Evolutionary conservation across 2,113 vertebrate genomes (phyloP).

Genomic region (Delphinus delphis): DNA sequence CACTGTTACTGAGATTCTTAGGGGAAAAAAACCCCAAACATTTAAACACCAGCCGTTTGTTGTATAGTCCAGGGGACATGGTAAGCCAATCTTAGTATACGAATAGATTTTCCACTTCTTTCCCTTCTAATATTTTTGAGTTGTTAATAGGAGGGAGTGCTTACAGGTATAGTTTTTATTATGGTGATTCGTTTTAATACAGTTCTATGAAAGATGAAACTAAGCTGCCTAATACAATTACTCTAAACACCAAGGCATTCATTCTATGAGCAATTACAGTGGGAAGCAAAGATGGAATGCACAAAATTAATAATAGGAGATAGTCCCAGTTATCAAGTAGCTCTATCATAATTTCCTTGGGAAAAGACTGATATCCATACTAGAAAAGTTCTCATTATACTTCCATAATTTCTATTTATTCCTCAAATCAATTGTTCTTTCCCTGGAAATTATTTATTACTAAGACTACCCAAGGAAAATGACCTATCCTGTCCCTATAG

Average conservation of each 20-base stretch:
- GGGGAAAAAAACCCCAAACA: neutral
- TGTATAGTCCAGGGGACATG: neutral
- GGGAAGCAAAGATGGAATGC: neutral
- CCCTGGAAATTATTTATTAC: conserved; percentile 20
- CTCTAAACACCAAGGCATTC: neutral
- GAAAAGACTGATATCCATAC: neutral
- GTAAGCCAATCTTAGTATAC: neutral
- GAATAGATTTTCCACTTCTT: neutral
- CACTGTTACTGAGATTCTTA: neutral
- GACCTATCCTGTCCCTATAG: neutral
- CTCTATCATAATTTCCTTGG: neutral
- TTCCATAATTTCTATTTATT: neutral
- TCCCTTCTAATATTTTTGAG: neutral
- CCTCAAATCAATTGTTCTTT: conserved; percentile 34
- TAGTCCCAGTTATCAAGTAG: neutral
- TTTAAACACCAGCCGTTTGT: neutral
- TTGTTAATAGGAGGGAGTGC: neutral
- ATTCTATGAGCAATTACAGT: neutral
- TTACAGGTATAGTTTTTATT: neutral
- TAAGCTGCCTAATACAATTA: neutral
- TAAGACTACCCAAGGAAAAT: conserved; percentile 4
- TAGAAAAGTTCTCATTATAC: neutral
- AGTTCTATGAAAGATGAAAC: neutral
- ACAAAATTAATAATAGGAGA: conserved; percentile 30
- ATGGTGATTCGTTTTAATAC: neutral